Base-by-base conservation (phyloP, 1,140 invertebrate species). In the Cepaea nemoralis region DNA sequence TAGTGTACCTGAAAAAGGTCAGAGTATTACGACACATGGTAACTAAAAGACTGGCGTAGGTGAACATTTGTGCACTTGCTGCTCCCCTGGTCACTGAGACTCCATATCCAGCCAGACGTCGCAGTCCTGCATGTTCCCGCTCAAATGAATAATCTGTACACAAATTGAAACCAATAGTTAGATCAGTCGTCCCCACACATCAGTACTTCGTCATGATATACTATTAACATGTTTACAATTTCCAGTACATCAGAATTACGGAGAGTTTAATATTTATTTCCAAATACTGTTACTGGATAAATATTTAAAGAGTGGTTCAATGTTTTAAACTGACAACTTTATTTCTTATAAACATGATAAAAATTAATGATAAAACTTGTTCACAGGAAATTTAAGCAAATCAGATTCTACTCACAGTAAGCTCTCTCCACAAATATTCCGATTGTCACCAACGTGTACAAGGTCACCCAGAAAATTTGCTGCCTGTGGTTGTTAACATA, bases 1-100 rank as follows among this genome's bases (percentile, higher is more conserved):
- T 24, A 55, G 35, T 35, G 22, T 42, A 80, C 78, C 83, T 70
- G 1, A 99, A 92, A 89, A 98, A 97, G 0, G 98, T 99, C 55
- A 99, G 93, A 0, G 99, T 93, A 92, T 99, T 99, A 66, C 98
- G 93, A 16, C 97, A 99, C 96, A 99, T 99, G 14, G 98, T 99
- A 12, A 99, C 91, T 45, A 99, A 92, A 0, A 99, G 92, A 0
- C 99, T 92, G 86, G 96, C 96, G 92, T 99, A 99, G 88, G 97
- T 98, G 90, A 99, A 99, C 14, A 97, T 99, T 14, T 99, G 91
- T 0, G 97, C 97, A 1, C 97, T 97, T 0, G 98, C 98, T 0
- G 98, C 98, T 40, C 98, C 98, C 91, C 98, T 93, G 0, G 98
- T 99, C 84, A 99, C 97, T 10, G 98, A 97, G 66, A 99, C 99